A percentile compares a stretch with the other conserved stretches of the same genome.
Evolutionary conservation across 2,113 vertebrate genomes (phyloP).

Genomic region (Vulpes ferrilata): DNA sequence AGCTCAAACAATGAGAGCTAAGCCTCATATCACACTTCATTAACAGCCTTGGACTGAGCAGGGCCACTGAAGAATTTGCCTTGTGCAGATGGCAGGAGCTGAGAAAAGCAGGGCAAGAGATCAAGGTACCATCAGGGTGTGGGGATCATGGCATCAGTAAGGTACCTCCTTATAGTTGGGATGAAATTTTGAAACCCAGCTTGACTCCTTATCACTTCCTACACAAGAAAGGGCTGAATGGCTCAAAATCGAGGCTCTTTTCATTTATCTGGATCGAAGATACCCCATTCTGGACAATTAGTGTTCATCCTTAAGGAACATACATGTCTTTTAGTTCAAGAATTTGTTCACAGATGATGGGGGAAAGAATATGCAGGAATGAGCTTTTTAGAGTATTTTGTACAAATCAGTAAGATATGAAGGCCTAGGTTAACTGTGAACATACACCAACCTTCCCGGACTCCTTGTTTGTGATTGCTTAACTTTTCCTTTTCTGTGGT

Average conservation of each 20-base stretch:
- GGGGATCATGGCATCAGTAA: background rate
- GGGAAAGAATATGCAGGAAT: background rate
- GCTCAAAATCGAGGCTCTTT: slow-evolving; percentile 26
- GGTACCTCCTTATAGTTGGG: background rate
- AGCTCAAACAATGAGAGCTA: background rate
- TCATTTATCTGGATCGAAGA: slow-evolving; percentile 2
- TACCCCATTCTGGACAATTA: background rate
- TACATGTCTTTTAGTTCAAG: slow-evolving; percentile 4
- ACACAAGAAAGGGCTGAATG: background rate
- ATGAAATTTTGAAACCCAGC: slow-evolving; percentile 16
- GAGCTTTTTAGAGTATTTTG: background rate
- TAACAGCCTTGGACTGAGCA: background rate
- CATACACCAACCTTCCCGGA: background rate
- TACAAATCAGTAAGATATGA: background rate
- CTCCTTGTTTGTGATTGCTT: background rate
- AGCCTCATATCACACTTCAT: background rate
- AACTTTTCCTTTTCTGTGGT: slow-evolving; percentile 42
- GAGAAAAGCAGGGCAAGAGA: background rate
- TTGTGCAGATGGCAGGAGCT: background rate
- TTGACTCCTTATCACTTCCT: slow-evolving; percentile 41
- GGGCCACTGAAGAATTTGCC: background rate
- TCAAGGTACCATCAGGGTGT: background rate
- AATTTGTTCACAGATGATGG: slow-evolving; percentile 30
- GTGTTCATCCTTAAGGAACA: slow-evolving; percentile 26
- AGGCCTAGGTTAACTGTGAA: slow-evolving; percentile 42